phyloP scores from a whole-genome alignment of 2,113 vertebrate species.

The Notothenia rossii region DNA sequence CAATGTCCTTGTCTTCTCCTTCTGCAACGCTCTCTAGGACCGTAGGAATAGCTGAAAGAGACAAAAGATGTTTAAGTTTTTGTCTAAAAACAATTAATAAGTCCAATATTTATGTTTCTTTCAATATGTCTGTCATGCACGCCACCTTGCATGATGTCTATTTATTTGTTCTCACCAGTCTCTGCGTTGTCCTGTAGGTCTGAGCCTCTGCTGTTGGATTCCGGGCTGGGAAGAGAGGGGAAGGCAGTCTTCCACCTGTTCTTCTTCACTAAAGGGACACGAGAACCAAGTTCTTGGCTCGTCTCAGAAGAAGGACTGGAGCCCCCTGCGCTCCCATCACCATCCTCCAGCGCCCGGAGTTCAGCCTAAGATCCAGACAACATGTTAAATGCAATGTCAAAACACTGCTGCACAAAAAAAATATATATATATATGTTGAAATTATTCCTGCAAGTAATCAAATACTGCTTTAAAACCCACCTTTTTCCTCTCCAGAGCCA shows the following conservation, averaged over 20 bases:
- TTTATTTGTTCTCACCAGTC: constrained; percentile 80
- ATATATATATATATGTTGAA: not conserved
- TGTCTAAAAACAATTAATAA: not conserved
- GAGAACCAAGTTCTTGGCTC: constrained; percentile 88
- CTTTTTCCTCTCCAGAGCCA: constrained; percentile 96
- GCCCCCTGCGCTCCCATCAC: constrained; percentile 90
- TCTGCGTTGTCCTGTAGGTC: constrained; percentile 85
- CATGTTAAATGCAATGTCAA: not conserved
- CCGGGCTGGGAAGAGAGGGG: constrained; percentile 88
- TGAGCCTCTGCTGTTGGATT: constrained; percentile 88
- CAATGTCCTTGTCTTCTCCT: constrained; percentile 85
- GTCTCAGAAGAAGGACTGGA: constrained; percentile 94
- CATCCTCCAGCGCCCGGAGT: constrained; percentile 95
- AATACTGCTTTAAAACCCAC: constrained; percentile 67
- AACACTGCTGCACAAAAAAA: not conserved
- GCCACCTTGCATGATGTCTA: not conserved
- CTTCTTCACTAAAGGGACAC: constrained; percentile 82
- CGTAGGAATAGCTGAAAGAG: constrained; percentile 74
- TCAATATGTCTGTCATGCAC: not conserved
- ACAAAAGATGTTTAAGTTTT: constrained; percentile 7
- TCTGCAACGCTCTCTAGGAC: constrained; percentile 79
- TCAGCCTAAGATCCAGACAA: constrained; percentile 87
- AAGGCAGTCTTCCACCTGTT: constrained; percentile 95
- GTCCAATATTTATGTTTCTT: not conserved
- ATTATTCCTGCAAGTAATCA: not conserved